A percentile compares a stretch with the other conserved stretches of the same genome.
These are phyloP conservation scores for Neolamprologus falcicula DNA, from an alignment of 2,113 vertebrate genomes.

Conservation along the genomic window DNA sequence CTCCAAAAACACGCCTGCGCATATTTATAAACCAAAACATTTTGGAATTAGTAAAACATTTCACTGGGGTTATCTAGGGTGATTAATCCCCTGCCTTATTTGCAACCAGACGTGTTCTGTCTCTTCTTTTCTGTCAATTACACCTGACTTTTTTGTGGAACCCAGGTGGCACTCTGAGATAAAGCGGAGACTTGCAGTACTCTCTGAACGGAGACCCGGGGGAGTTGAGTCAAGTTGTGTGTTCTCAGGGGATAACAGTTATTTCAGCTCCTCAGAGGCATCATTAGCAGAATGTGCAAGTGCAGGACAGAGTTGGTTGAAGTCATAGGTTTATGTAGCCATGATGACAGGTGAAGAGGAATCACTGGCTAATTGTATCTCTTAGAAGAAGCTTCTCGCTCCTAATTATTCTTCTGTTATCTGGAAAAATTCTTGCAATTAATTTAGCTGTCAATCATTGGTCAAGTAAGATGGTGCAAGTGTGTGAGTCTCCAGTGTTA, in stretches of 20 bases:
- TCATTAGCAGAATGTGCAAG: constrained; percentile 22
- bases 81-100: background rate
- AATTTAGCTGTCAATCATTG: constrained; percentile 38
- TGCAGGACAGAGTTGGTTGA: background rate
- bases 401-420: constrained; percentile 21
- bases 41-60: background rate
- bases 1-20: background rate
- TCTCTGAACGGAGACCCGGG: background rate
- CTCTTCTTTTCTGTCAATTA: constrained; percentile 15
- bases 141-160: background rate
- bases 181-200: constrained; percentile 19
- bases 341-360: constrained; percentile 15
- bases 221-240: background rate
- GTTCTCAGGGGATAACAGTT: constrained; percentile 19
- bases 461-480: background rate
- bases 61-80: background rate
- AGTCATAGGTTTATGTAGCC: constrained; percentile 20
- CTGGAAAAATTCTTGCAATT: constrained; percentile 24
- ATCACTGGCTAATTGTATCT: constrained; percentile 14
- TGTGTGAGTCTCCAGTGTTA: background rate
- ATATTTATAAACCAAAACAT: background rate
- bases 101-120: background rate
- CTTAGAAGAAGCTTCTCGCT: background rate
- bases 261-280: constrained; percentile 22
- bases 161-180: constrained; percentile 32